Conservation (phyloP, 2,113 vertebrate genomes). For the Amphiprion percula region DNA sequence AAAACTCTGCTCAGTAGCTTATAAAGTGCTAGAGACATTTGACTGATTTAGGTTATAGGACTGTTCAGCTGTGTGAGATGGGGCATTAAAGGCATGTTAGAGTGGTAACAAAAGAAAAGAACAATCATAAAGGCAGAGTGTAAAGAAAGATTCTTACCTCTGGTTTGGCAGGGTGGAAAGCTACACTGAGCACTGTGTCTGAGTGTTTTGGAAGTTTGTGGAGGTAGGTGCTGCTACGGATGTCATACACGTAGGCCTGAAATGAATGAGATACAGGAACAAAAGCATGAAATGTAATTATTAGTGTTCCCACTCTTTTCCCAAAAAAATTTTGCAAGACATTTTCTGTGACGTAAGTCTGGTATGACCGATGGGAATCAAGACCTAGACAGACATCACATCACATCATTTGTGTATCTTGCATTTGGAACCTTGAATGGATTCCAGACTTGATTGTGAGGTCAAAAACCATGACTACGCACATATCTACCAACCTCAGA, state of each 20-base stretch:
- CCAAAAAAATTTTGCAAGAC: no score
- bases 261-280: conserved; percentile 50
- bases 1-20: not conserved
- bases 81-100: not conserved
- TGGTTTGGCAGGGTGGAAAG: conserved; percentile 87
- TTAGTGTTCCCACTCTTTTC: no score
- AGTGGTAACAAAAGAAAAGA: not conserved
- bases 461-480: no score
- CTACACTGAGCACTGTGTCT: conserved; percentile 85
- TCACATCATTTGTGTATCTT: no score
- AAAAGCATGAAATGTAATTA: not conserved
- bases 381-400: no score
- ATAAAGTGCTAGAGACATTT: not conserved
- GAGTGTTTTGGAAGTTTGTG: conserved; percentile 86
- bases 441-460: no score
- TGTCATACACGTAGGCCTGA: conserved; percentile 91
- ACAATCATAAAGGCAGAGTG: no score
- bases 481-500: no score
- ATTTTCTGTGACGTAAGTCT: no score
- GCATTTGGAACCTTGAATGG: no score
- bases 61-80: not conserved
- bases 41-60: not conserved
- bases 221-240: conserved; percentile 85
- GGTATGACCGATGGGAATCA: no score
- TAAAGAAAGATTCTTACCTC: conserved; percentile 81